Percentiles rank a stretch among this genome's conserved stretches.
Evolutionary conservation across 2,113 vertebrate genomes (phyloP).

Genomic region (Colius striatus): DNA sequence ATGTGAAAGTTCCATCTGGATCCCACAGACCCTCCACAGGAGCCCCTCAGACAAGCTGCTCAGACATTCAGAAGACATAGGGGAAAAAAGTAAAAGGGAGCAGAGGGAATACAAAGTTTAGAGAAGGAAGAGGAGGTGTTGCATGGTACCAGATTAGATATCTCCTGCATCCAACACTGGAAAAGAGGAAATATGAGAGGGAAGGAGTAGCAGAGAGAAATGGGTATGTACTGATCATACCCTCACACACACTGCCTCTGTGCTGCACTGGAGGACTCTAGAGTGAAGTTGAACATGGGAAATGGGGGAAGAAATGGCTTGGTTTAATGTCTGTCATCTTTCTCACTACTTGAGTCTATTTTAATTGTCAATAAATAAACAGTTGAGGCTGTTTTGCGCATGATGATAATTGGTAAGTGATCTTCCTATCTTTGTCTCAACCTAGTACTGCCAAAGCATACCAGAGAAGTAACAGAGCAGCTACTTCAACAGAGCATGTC

Average conservation of each 20-base stretch:
- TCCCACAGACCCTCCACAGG: background rate
- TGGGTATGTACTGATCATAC: background rate
- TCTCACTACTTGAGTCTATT: background rate
- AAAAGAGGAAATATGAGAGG: background rate
- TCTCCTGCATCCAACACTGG: background rate
- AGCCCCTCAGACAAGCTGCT: background rate
- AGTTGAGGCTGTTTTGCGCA: background rate
- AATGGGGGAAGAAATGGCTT: background rate
- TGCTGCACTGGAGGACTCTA: no score
- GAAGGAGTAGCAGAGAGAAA: background rate
- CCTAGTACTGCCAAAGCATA: no score
- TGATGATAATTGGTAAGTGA: background rate
- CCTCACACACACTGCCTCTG: background rate
- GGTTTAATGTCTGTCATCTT: background rate
- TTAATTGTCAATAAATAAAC: background rate
- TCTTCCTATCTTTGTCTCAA: no score
- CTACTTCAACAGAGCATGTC: no score
- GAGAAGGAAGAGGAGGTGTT: background rate
- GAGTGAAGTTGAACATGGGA: background rate
- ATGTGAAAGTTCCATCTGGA: background rate
- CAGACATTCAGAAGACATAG: background rate
- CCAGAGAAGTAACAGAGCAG: no score
- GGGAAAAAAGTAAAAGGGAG: background rate
- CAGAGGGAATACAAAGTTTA: background rate
- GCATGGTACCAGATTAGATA: no score